These are phyloP conservation scores for Magallana gigas DNA, from an alignment of 1,140 invertebrate genomes.

Conservation along the genomic window DNA sequence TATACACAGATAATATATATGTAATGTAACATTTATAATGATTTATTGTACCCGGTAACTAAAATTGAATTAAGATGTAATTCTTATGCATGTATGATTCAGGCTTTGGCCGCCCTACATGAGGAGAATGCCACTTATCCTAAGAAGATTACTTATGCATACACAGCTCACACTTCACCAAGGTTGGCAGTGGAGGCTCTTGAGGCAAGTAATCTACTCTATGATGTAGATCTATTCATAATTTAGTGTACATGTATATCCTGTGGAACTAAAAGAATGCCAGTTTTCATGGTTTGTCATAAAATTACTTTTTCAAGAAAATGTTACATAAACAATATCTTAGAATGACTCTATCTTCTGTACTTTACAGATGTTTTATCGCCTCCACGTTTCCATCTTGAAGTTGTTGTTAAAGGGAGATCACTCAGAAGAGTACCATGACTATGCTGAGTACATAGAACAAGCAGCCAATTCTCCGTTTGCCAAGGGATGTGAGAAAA, in stretches of 20 bases:
- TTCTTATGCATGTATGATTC: conserved; percentile 63
- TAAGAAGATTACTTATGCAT: conserved; percentile 88
- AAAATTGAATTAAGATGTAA: too few relatives aligned
- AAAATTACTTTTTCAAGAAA: too few relatives aligned
- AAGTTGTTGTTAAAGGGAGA: conserved; percentile 89
- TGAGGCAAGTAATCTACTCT: conserved; percentile 81
- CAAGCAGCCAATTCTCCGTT: conserved; percentile 78
- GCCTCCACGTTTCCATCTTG: conserved; percentile 89
- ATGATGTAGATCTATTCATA: too few relatives aligned
- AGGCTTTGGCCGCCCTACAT: conserved; percentile 87
- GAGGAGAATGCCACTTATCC: conserved; percentile 92
- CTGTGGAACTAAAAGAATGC: too few relatives aligned
- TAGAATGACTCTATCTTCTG: too few relatives aligned
- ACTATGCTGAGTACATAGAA: conserved; percentile 75
- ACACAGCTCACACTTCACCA: conserved; percentile 88
- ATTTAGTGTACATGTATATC: too few relatives aligned
- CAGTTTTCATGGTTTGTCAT: too few relatives aligned
- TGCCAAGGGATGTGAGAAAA: conserved; percentile 75
- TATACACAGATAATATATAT: too few relatives aligned
- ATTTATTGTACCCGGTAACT: too few relatives aligned
- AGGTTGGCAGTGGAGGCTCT: conserved; percentile 93
- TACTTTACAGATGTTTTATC: conserved; percentile 79
- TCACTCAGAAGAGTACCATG: conserved; percentile 74
- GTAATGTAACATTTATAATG: too few relatives aligned
- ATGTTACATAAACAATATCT: too few relatives aligned